Conservation (phyloP, 2,113 vertebrate species). For the Chionis minor region DNA sequence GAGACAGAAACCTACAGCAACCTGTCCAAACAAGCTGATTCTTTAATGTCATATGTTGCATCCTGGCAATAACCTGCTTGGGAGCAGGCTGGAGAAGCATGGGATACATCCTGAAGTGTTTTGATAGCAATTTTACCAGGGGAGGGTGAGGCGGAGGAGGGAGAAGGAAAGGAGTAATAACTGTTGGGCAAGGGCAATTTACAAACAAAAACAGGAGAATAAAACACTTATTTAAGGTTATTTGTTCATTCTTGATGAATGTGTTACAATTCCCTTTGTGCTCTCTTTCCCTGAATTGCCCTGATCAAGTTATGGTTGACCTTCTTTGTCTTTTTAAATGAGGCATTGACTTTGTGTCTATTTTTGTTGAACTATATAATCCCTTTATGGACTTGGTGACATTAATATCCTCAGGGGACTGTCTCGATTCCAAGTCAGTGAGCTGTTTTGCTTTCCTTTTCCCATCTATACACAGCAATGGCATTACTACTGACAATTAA, state of each 20-base stretch:
- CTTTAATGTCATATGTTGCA: not conserved
- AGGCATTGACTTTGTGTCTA: slow-evolving; percentile 53
- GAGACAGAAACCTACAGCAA: not conserved
- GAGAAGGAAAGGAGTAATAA: not conserved
- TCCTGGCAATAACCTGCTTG: not conserved
- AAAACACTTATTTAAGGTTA: not conserved
- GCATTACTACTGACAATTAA: slow-evolving; percentile 43
- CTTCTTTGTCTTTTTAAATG: slow-evolving; percentile 63
- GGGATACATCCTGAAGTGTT: not conserved
- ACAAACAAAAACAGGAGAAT: not conserved
- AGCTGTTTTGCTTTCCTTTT: slow-evolving; percentile 21
- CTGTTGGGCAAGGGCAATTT: not conserved
- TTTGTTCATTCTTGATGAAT: not conserved
- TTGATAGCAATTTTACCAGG: not conserved
- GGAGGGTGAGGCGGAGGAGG: not conserved
- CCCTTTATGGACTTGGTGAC: slow-evolving; percentile 38
- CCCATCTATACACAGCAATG: not conserved
- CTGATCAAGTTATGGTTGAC: slow-evolving; percentile 43
- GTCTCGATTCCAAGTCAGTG: slow-evolving; percentile 21
- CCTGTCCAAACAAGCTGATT: not conserved
- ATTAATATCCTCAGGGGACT: slow-evolving; percentile 49
- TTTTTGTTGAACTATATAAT: slow-evolving; percentile 61
- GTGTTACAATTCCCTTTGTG: not conserved
- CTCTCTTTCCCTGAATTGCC: not conserved
- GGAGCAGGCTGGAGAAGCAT: not conserved